phyloP scores from a whole-genome alignment of 1,140 invertebrate species.

The Battus philenor region DNA sequence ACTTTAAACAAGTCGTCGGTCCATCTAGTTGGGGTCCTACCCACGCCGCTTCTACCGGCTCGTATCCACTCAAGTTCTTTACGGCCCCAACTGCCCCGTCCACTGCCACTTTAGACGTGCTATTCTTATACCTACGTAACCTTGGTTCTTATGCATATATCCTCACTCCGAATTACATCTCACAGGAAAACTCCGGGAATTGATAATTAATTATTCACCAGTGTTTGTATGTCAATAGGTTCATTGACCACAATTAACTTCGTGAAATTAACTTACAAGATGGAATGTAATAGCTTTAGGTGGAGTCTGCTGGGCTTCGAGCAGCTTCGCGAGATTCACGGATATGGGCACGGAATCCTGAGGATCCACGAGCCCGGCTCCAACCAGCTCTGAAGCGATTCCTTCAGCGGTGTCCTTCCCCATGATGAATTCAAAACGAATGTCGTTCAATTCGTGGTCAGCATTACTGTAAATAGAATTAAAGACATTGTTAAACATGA shows the following conservation, averaged over 20 bases:
- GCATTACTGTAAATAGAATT: conserved; percentile 87
- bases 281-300: conserved; percentile 91
- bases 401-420: conserved; percentile 96
- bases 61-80: no score
- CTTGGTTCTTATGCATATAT: no score
- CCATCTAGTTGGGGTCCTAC: no score
- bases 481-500: no score
- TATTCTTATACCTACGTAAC: no score
- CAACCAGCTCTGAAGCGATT: conserved; percentile 95
- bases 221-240: no score
- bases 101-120: no score
- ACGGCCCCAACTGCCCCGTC: no score
- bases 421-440: conserved; percentile 95
- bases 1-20: no score
- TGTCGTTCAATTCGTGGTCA: conserved; percentile 95
- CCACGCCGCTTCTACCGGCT: no score
- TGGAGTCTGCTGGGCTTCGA: conserved; percentile 80
- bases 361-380: conserved; percentile 94
- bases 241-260: no score
- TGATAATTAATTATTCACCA: conserved; percentile 10
- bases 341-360: conserved; percentile 94
- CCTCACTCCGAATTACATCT: no score
- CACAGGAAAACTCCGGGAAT: conserved; percentile 2
- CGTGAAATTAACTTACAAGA: conserved; percentile 82
- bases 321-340: conserved; percentile 93